A percentile compares a stretch with the other conserved stretches of the same genome.
phyloP scores from a whole-genome alignment of 2,113 vertebrate genomes.

The Sturnira hondurensis region DNA sequence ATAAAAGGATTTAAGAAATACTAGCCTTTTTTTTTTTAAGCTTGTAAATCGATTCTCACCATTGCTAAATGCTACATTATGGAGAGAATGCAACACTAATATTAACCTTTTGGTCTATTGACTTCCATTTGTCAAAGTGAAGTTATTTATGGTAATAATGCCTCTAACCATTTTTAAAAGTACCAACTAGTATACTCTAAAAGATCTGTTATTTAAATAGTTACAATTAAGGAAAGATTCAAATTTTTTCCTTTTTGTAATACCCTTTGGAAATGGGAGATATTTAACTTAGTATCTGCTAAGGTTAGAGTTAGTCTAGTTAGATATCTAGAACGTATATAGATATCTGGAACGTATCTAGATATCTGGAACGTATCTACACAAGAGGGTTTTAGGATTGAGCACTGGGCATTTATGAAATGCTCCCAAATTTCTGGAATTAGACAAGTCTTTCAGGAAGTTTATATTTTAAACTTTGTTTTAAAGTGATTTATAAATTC shows the following conservation, averaged over 20 bases:
- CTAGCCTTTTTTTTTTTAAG: not conserved
- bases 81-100: not conserved
- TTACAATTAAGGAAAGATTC: not conserved
- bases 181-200: not conserved
- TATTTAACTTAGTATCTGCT: conserved; percentile 26
- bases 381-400: not conserved
- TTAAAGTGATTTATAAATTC: conserved; percentile 34
- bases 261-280: not conserved
- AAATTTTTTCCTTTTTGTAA: not conserved
- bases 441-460: not conserved
- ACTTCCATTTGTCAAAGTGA: conserved; percentile 21
- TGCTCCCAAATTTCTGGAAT: not conserved
- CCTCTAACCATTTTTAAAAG: not conserved
- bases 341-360: too few relatives aligned
- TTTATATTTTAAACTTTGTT: conserved; percentile 27
- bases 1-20: conserved; percentile 30
- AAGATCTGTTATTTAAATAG: conserved; percentile 9
- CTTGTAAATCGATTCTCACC: not conserved
- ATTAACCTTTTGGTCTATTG: not conserved
- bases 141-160: not conserved
- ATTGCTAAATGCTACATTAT: not conserved
- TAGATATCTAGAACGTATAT: not conserved
- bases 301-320: not conserved
- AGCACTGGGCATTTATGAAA: not conserved
- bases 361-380: not conserved